phyloP scores from a whole-genome alignment of 2,888 invertebrate genomes.

The Oscheius sp. region DNA sequence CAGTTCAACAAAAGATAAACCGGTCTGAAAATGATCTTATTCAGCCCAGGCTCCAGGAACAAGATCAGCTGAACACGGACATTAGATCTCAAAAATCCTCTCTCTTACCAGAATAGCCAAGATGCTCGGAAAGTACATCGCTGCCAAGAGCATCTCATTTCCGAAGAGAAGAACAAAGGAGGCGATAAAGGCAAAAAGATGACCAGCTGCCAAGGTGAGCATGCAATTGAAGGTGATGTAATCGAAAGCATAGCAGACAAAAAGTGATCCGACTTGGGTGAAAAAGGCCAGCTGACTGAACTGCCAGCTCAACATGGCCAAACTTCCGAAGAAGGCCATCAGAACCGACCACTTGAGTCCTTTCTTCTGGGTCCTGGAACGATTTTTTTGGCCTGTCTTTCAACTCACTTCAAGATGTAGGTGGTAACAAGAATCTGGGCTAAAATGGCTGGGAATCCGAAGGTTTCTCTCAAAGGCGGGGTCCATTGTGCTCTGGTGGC shows the following conservation, averaged over 20 bases:
- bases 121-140: conserved; percentile 76
- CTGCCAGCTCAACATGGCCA: conserved; percentile 77
- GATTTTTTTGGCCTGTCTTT: background rate
- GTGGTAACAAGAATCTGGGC: conserved; percentile 82
- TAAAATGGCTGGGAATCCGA: conserved; percentile 85
- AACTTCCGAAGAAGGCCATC: conserved; percentile 58
- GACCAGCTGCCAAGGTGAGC: conserved; percentile 75
- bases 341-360: conserved; percentile 64
- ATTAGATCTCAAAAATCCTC: background rate
- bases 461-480: conserved; percentile 87
- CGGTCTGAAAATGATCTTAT: conserved; percentile 53
- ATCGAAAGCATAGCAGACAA: conserved; percentile 79
- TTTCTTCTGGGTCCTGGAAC: conserved; percentile 46
- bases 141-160: conserved; percentile 78
- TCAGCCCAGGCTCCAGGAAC: conserved; percentile 39
- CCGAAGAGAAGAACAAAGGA: conserved; percentile 77
- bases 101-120: conserved; percentile 69
- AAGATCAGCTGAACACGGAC: conserved; percentile 48
- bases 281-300: conserved; percentile 85
- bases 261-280: conserved; percentile 83
- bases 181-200: conserved; percentile 75
- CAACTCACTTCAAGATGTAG: conserved; percentile 74
- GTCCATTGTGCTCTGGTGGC: conserved; percentile 87
- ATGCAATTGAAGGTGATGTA: conserved; percentile 74
- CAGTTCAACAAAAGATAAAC: conserved; percentile 67